Evolutionary conservation across 1,140 invertebrate species (phyloP).

Genomic region (Magallana gigas): DNA sequence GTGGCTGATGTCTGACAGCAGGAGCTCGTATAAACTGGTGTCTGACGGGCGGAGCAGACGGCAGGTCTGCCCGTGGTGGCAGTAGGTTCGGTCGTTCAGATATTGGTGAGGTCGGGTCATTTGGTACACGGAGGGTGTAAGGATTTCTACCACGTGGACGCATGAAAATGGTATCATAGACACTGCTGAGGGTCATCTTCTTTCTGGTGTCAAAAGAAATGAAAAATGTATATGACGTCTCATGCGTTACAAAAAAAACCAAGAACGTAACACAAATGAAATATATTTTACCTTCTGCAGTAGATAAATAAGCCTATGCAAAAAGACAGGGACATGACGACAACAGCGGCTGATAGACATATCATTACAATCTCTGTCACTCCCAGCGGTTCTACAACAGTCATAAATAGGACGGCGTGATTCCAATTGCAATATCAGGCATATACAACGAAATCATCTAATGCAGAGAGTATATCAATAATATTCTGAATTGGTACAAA

Average conservation of each 20-base stretch:
- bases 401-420: too few species aligned
- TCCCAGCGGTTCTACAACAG: background rate
- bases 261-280: background rate
- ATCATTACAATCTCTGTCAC: background rate
- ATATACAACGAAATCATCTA: too few species aligned
- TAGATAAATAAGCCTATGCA: background rate
- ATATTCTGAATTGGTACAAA: too few species aligned
- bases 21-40: too few species aligned
- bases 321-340: background rate
- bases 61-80: background rate
- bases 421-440: too few species aligned
- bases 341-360: background rate
- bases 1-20: background rate
- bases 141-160: constrained; percentile 4
- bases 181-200: background rate
- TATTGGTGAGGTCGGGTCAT: background rate
- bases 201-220: background rate
- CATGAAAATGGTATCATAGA: constrained; percentile 3
- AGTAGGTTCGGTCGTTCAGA: background rate
- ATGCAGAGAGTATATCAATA: too few species aligned
- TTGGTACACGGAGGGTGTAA: constrained; percentile 22
- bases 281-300: constrained; percentile 21
- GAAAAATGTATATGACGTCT: too few species aligned
- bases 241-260: background rate
- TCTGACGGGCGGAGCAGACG: too few species aligned